Conservation (phyloP, 2,888 invertebrate genomes). For the Aphrophora alni region DNA sequence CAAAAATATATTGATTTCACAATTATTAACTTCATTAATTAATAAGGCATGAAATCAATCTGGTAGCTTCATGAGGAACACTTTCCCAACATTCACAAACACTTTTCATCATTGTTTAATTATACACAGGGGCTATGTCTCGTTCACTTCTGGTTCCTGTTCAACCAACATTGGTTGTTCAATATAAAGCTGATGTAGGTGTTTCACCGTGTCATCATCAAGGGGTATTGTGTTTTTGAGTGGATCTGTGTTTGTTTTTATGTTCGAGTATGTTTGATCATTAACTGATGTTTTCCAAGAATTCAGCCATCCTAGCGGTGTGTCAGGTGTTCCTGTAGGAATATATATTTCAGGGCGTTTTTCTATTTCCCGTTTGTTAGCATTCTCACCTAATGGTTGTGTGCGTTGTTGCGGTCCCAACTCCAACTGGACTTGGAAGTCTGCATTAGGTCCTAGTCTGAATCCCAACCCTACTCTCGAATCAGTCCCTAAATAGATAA, state of each 20-base stretch:
- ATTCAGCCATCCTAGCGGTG: slow-evolving; percentile 30
- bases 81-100: too few relatives aligned
- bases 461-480: slow-evolving; percentile 81
- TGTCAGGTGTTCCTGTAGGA: not conserved
- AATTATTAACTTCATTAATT: too few relatives aligned
- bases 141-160: not conserved
- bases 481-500: slow-evolving; percentile 69
- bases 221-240: slow-evolving; percentile 32
- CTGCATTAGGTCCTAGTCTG: slow-evolving; percentile 80
- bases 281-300: slow-evolving; percentile 32
- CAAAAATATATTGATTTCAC: too few relatives aligned
- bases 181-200: slow-evolving; percentile 43
- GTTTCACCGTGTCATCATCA: slow-evolving; percentile 38
- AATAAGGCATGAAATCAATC: too few relatives aligned
- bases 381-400: slow-evolving; percentile 60
- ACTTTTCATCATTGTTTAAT: too few relatives aligned
- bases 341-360: not conserved
- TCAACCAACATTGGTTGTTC: slow-evolving; percentile 26
- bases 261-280: not conserved
- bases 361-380: slow-evolving; percentile 43
- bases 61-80: too few relatives aligned
- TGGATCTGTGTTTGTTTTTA: slow-evolving; percentile 24
- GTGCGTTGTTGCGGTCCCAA: slow-evolving; percentile 81
- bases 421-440: slow-evolving; percentile 78
- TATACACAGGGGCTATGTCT: not conserved